These are phyloP conservation scores for Apodemus speciosus DNA, from an alignment of 2,113 vertebrate species.

Conservation along the genomic window DNA sequence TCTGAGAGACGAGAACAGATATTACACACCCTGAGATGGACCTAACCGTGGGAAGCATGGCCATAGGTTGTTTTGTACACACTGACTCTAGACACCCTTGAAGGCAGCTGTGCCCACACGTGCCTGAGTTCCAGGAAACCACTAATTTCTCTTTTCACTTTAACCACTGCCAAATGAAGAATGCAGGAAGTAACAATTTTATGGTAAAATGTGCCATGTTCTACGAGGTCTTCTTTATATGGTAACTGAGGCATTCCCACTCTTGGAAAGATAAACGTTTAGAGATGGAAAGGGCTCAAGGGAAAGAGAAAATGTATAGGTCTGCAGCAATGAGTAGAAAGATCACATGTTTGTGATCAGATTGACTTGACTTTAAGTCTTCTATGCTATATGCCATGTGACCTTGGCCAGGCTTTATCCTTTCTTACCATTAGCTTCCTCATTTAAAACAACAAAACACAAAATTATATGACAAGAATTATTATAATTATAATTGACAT, in stretches of 20 bases:
- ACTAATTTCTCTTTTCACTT: not conserved
- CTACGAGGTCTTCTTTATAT: not conserved
- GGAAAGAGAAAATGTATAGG: not conserved
- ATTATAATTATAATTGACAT: not conserved
- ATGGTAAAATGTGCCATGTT: not conserved
- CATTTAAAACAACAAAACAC: not conserved
- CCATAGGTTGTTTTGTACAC: not conserved
- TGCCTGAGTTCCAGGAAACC: not conserved
- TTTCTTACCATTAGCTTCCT: conserved; percentile 3
- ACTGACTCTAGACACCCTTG: not conserved
- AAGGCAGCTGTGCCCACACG: not conserved
- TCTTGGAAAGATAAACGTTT: not conserved
- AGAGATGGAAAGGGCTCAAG: not conserved
- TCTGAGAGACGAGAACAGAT: not conserved
- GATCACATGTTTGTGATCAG: not conserved
- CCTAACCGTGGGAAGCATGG: not conserved
- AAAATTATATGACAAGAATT: conserved; percentile 9
- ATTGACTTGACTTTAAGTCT: conserved; percentile 23
- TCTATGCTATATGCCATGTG: not conserved
- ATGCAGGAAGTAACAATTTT: not conserved
- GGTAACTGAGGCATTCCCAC: not conserved
- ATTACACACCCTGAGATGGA: not conserved
- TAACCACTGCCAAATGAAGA: not conserved
- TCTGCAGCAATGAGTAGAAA: not conserved
- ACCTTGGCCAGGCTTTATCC: not conserved